These are phyloP conservation scores for Orchesella cincta DNA, from an alignment of 1,140 invertebrate genomes.

Conservation along the genomic window DNA sequence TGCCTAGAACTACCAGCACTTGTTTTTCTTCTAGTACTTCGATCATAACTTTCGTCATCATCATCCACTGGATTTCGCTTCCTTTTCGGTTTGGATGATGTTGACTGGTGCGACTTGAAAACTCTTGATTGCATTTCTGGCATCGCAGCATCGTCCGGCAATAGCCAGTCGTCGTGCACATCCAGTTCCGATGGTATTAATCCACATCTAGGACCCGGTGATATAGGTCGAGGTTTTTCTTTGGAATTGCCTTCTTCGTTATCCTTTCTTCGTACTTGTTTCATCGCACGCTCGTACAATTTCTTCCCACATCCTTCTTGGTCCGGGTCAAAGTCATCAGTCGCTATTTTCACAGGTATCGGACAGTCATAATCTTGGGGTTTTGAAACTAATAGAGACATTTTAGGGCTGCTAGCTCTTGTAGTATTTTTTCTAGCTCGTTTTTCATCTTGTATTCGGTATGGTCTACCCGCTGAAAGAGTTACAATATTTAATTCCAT, in stretches of 20 bases:
- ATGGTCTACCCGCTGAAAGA: conserved; percentile 30
- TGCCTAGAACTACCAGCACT: background rate
- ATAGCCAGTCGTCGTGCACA: conserved; percentile 42
- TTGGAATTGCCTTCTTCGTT: conserved; percentile 23
- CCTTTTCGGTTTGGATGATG: conserved; percentile 31
- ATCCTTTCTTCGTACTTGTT: conserved; percentile 17
- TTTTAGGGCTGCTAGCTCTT: conserved; percentile 31
- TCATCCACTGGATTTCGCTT: conserved; percentile 46
- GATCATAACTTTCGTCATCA: conserved; percentile 19
- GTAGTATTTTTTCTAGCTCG: background rate
- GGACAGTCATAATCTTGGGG: conserved; percentile 8
- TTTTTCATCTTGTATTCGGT: conserved; percentile 34
- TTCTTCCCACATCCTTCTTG: conserved; percentile 38
- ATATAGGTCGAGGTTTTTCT: background rate
- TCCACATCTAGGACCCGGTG: conserved; percentile 27
- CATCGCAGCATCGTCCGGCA: conserved; percentile 30
- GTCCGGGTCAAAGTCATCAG: conserved; percentile 46
- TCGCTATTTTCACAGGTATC: conserved; percentile 33
- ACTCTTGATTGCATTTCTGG: background rate
- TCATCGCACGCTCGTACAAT: conserved; percentile 38
- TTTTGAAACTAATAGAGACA: conserved; percentile 17
- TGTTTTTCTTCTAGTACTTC: conserved; percentile 7
- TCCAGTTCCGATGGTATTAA: conserved; percentile 35
- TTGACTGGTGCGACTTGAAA: background rate
- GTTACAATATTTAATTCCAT: background rate